phyloP scores from a whole-genome alignment of 2,113 vertebrate genomes.

The Trinectes maculatus region DNA sequence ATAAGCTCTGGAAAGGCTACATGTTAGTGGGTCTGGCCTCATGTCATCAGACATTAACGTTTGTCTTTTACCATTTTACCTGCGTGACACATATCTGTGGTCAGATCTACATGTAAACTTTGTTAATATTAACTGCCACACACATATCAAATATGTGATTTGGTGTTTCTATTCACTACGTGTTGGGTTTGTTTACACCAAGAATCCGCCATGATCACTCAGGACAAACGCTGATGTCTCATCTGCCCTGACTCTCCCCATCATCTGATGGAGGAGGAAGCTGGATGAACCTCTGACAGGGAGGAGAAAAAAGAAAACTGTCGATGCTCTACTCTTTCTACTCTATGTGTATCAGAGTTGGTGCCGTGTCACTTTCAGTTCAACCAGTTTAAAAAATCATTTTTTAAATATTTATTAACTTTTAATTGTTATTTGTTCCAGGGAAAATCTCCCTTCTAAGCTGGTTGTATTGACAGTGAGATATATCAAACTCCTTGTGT shows the following conservation, averaged over 20 bases:
- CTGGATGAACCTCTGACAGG: conserved; percentile 3
- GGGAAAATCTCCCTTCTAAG: background rate
- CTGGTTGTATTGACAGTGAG: conserved; percentile 12
- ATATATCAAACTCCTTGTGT: background rate
- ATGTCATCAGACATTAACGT: conserved; percentile 29
- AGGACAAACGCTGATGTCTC: conserved; percentile 32
- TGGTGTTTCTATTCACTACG: background rate
- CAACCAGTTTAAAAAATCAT: background rate
- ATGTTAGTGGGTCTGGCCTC: conserved; percentile 22
- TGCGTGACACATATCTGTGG: background rate
- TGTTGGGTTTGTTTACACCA: background rate
- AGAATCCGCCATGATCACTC: background rate
- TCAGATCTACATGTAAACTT: background rate
- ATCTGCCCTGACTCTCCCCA: conserved; percentile 2
- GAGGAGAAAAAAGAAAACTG: background rate
- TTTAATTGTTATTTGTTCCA: background rate
- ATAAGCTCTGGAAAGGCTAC: conserved; percentile 3
- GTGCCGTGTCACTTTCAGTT: conserved; percentile 11
- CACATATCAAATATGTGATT: background rate
- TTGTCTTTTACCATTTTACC: background rate
- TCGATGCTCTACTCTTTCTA: background rate
- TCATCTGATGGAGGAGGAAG: conserved; percentile 12
- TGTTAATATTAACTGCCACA: background rate
- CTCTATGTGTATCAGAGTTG: conserved; percentile 17
- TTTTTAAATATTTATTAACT: too few species aligned